Conservation (phyloP, 1,140 invertebrate species). For the Sinonovacula constricta region DNA sequence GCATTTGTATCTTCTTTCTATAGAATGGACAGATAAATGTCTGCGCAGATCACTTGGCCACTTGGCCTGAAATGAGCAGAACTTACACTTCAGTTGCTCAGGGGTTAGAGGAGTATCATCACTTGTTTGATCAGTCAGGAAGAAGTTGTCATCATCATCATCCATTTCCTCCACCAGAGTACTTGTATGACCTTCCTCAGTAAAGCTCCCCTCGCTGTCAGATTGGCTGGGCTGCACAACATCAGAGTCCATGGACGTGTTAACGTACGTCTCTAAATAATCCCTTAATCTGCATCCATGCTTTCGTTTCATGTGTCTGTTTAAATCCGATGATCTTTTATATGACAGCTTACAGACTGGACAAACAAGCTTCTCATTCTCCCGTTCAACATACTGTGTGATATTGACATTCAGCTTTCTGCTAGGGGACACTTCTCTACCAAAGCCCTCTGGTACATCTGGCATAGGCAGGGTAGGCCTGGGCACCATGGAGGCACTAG, state of each 20-base stretch:
- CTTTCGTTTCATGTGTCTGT: constrained; percentile 78
- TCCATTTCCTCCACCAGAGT: neutral
- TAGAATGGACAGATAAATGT: constrained; percentile 84
- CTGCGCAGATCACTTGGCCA: constrained; percentile 89
- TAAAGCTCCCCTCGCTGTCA: constrained; percentile 10
- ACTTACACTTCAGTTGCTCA: constrained; percentile 81
- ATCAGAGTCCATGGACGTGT: no score
- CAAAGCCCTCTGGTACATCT: constrained; percentile 1
- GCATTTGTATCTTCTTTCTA: constrained; percentile 78
- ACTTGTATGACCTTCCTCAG: constrained; percentile 1
- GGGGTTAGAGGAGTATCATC: constrained; percentile 30
- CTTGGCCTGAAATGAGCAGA: constrained; percentile 89
- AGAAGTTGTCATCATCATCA: constrained; percentile 17
- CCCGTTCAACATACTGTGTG: constrained; percentile 39
- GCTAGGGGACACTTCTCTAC: constrained; percentile 15
- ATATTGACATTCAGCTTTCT: constrained; percentile 35
- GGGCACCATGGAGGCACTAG: constrained; percentile 43
- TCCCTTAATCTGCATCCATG: constrained; percentile 72
- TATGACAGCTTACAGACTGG: constrained; percentile 77
- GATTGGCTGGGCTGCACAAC: no score
- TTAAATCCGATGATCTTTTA: constrained; percentile 75
- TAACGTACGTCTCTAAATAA: constrained; percentile 58
- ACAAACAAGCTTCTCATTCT: constrained; percentile 81
- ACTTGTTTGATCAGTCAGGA: neutral
- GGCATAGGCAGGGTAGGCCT: constrained; percentile 16